Conservation (phyloP, 2,888 invertebrate genomes). For the Lithophane leautieri region DNA sequence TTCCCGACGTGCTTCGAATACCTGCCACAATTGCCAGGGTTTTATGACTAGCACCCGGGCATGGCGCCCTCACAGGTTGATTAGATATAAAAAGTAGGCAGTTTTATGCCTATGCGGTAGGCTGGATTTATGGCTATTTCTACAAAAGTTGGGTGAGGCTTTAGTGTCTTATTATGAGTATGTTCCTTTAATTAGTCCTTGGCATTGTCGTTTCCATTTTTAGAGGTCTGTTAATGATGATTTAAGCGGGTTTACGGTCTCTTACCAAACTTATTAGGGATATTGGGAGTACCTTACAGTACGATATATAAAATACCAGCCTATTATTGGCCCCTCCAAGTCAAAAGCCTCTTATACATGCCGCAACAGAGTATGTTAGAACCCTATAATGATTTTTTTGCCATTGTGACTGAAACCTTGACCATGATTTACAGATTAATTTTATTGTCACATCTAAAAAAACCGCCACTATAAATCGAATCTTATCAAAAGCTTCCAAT, state of each 20-base stretch:
- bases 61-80: constrained; percentile 50
- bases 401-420: not conserved
- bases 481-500: constrained; percentile 45
- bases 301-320: not conserved
- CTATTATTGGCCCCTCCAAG: not conserved
- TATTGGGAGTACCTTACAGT: not conserved
- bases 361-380: not conserved
- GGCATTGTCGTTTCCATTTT: constrained; percentile 34
- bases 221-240: constrained; percentile 35
- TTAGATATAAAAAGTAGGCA: constrained; percentile 54
- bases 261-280: not conserved
- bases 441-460: not conserved
- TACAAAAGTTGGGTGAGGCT: constrained; percentile 27
- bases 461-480: not conserved
- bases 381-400: not conserved
- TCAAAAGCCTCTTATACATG: not conserved
- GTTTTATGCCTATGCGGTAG: constrained; percentile 53
- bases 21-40: constrained; percentile 40
- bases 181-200: constrained; percentile 47
- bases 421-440: not conserved
- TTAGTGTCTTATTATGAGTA: constrained; percentile 29
- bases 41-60: constrained; percentile 45
- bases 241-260: constrained; percentile 12
- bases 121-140: constrained; percentile 45
- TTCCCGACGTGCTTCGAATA: constrained; percentile 59